Evolutionary conservation across 1,140 invertebrate species (phyloP), one percentile per base, ranked within the genome.

Genomic region (Capitella teleta): DNA sequence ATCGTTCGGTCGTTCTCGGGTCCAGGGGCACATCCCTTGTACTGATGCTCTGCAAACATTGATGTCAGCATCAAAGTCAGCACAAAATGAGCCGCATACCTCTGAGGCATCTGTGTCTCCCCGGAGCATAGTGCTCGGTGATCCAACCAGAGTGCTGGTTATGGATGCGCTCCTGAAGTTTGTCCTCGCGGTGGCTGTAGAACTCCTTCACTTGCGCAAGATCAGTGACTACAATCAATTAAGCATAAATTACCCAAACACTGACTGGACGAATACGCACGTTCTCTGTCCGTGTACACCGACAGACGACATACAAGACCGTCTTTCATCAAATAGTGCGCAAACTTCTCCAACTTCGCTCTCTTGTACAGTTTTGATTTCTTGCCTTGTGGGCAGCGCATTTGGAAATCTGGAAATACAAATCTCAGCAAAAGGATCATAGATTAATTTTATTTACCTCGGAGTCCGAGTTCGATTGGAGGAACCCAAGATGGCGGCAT

Each of bases 401-500:
- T 78, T 50, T 84, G 79, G 53, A 78, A 85, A 61, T 83, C 86
- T 82, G 57, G 52, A 38, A 12, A 38, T 4, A 1, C 16, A 38
- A 38, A 5, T 19, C 6, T 21, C 8, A 2, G 38, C n/a, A n/a
- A 4, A 8, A 14, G n/a, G 21, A 8, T 40, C 38, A 21, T 40
- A 16, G 19, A 40, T 21, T 12, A n/a, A 3, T 3, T 10, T 24
- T 6, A 34, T 32, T 43, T 49, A 85, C 84, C 80, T 62, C 78
- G 71, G 54, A 76, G 70, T 1, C 79, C 70, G 19, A 92, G 78
- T 42, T 79, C 71, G 5, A 91, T 75, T 36, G 79, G 76, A 43
- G 78, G 74, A 4, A 86, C 82, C 82, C 87, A 92, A 28, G 84
- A 83, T 10, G 73, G 64, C 0, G 87, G 85, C 76, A 87, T 82